Conservation (phyloP, 2,113 vertebrate species). For the Tupaia tana region DNA sequence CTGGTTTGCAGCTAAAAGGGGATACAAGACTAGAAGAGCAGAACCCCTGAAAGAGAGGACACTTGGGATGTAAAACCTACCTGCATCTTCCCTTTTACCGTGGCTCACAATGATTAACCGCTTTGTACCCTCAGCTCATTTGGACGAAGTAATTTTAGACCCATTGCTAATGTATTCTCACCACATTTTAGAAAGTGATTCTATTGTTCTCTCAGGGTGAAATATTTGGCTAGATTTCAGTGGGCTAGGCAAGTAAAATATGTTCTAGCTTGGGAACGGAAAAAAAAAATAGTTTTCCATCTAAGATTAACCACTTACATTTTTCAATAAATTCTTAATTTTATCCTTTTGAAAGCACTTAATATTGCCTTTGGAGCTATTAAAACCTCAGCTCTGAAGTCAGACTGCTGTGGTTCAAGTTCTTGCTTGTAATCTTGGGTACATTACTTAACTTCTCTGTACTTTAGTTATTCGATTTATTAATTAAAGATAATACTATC, state of each 20-base stretch:
- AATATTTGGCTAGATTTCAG: neutral
- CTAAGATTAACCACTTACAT: neutral
- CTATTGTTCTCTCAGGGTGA: neutral
- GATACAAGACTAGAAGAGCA: neutral
- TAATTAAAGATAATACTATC: neutral
- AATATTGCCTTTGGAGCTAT: neutral
- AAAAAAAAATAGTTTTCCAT: neutral
- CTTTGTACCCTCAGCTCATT: neutral
- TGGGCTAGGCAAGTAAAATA: neutral
- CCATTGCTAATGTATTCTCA: neutral
- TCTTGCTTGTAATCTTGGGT: neutral
- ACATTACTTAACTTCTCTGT: conserved; percentile 35
- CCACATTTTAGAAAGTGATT: neutral
- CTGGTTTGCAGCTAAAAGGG: neutral
- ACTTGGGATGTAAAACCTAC: too few relatives aligned
- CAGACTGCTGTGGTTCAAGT: neutral
- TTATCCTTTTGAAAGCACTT: conserved; percentile 22
- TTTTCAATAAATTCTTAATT: conserved; percentile 36
- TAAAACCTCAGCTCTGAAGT: neutral
- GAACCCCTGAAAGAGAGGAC: neutral
- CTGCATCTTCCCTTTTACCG: neutral
- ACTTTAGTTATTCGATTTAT: neutral
- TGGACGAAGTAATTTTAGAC: neutral
- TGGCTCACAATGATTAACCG: accelerated
- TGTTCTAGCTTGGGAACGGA: neutral